Base-by-base conservation (phyloP, 2,113 vertebrate genomes). In the Bufo bufo region DNA sequence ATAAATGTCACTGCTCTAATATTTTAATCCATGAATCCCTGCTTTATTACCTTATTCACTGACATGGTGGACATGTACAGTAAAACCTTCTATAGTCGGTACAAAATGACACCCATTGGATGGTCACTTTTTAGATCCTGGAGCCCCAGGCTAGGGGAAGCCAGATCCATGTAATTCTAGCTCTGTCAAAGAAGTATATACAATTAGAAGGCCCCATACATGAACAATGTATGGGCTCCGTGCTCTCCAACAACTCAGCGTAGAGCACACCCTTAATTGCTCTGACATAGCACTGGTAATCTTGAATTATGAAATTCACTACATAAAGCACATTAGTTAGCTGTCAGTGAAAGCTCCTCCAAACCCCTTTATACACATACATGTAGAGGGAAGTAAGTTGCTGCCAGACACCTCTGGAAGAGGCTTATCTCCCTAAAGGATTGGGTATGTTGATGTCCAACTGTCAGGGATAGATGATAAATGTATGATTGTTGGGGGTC, bases 171-270 rank as follows among this genome's bases (percentile, higher is more conserved):
- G 11, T 13, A 69, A 63, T n/a, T 65, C 20, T n/a, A n/a, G 59
- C 59, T 61, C 11, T 6, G n/a, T 65, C n/a, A 69, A 10, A 2
- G 65, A n/a, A n/a, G n/a, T n/a, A n/a, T n/a, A n/a, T n/a, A n/a
- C n/a, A n/a, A n/a, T n/a, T n/a, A n/a, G n/a, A n/a, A n/a, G n/a
- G 0, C 10, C 33, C 4, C 1, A 13, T 11, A 4, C 0, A 71
- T 6, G 17, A 71, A 71, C 9, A 43, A 11, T 71, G 4, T 43
- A 14, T 71, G 33, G 23, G 66, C 33, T 2, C 66, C 23, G 13
- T 71, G 4, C 66, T 71, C 10, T 43, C 3, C 2, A 65, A 65
- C 13, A 33, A 3, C 11, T 33, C n/a, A 33, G 9, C 23, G 12
- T 69, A 33, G 23, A 69, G n/a, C n/a, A 66, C n/a, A 3, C 16